Evolutionary conservation across 2,113 vertebrate genomes (phyloP).

Genomic region (Grammomys dolichurus): DNA sequence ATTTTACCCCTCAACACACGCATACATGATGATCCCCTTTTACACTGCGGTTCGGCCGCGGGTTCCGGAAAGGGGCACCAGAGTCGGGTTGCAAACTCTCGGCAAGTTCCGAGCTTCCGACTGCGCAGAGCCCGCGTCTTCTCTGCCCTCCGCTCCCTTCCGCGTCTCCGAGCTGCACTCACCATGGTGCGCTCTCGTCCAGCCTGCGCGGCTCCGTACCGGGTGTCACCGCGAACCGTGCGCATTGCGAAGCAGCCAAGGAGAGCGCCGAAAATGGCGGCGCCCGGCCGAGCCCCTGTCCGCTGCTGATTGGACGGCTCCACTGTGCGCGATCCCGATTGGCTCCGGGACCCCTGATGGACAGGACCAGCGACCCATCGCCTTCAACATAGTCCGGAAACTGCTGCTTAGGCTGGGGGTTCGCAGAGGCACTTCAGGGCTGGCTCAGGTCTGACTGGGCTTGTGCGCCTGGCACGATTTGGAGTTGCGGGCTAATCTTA

Average conservation of each 20-base stretch:
- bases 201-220: no score
- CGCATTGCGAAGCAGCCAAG: not conserved
- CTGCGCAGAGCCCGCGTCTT: not conserved
- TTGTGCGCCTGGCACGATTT: not conserved
- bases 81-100: not conserved
- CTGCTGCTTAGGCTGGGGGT: not conserved
- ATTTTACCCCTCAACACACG: not conserved
- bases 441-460: not conserved
- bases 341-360: not conserved
- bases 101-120: not conserved
- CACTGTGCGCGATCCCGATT: not conserved
- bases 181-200: not conserved
- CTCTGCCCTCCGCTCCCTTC: not conserved
- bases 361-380: not conserved
- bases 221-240: fast-evolving
- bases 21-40: not conserved
- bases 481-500: not conserved
- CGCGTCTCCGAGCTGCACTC: not conserved
- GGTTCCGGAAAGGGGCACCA: not conserved
- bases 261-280: not conserved
- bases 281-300: not conserved
- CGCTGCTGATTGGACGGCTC: not conserved
- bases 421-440: no score
- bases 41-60: not conserved
- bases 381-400: not conserved